Base-by-base conservation (phyloP, 1,140 invertebrate species). In the Drosophila varians region DNA sequence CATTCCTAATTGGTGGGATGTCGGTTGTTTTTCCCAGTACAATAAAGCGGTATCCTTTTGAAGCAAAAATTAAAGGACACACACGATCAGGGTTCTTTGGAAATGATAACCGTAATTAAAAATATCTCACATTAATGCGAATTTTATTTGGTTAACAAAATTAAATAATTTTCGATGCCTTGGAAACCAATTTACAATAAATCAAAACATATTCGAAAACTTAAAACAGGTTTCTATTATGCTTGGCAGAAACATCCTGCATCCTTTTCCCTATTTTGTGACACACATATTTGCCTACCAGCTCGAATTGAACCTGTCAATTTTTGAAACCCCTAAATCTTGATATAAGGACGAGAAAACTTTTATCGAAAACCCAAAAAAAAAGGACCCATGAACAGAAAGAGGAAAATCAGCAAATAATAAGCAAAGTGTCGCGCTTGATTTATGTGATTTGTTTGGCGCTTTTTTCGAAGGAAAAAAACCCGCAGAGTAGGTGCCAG, bases 351-450 rank as follows among this genome's bases (percentile, higher is more conserved):
- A 36, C 26, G 9, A 19, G 4, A 66, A 53, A 73, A 74, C 57
- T 74, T 74, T 74, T 65, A 47, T 54, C 42, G 49, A 54, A 52
- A 52, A 31, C 34, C 19, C 34, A 19, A 16, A 42, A 42, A 42
- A 19, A 42, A 36, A 21, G 21, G 14, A 12, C 36, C 38, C 16
- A 9, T 6, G 53, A 19, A 54, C 21, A 48, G 45, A 38, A 45
- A 42, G 31, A 54, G 66, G 55, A 80, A 86, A 86, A 86, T 87
- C 77, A 78, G 73, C 77, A 86, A 86, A 87, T 87, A 87, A 80
- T 86, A 86, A 86, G 82, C 82, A 51, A 87, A 77, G 78, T 76
- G 80, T 87, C 80, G 76, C 82, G 76, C 69, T 86, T 87, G 80
- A 86, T 86, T 86, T 86, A 86, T 86, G 68, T 78, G 68, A 73